Conservation (phyloP, 2,113 vertebrate species). For the Cyphomyrus plagiostoma region DNA sequence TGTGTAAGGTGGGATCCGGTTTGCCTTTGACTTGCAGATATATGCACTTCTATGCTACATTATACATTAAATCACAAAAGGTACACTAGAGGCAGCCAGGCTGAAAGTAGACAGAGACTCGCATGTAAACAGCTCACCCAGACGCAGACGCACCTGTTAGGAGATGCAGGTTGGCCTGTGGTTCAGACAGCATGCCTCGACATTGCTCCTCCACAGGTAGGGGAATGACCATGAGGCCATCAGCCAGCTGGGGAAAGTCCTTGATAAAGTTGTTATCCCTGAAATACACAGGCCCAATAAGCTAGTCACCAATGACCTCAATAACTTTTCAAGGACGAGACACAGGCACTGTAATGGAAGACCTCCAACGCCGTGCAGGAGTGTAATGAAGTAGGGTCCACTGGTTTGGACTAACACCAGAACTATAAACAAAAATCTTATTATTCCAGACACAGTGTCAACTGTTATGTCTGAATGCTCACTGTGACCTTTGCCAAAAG, state of each 20-base stretch:
- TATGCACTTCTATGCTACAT: background rate
- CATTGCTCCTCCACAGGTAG: slow-evolving; percentile 95
- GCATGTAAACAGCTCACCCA: background rate
- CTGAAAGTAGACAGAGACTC: background rate
- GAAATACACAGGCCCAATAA: slow-evolving; percentile 42
- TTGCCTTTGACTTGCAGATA: background rate
- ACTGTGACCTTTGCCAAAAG: background rate
- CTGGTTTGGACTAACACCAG: background rate
- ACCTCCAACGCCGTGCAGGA: background rate
- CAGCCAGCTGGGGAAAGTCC: slow-evolving; percentile 93
- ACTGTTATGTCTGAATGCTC: background rate
- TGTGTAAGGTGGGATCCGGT: background rate
- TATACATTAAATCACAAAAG: background rate
- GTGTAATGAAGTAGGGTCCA: background rate
- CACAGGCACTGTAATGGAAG: background rate
- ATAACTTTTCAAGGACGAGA: background rate
- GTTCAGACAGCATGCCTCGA: slow-evolving; percentile 86
- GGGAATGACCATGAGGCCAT: slow-evolving; percentile 89
- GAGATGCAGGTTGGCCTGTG: slow-evolving; percentile 80
- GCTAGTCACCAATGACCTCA: background rate
- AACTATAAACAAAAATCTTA: background rate
- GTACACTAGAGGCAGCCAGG: background rate
- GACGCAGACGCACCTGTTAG: slow-evolving; percentile 71
- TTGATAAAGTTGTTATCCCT: slow-evolving; percentile 99
- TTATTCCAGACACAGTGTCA: background rate